Evolutionary conservation across 1,140 invertebrate genomes (phyloP).

Genomic region (Melitaea cinxia): DNA sequence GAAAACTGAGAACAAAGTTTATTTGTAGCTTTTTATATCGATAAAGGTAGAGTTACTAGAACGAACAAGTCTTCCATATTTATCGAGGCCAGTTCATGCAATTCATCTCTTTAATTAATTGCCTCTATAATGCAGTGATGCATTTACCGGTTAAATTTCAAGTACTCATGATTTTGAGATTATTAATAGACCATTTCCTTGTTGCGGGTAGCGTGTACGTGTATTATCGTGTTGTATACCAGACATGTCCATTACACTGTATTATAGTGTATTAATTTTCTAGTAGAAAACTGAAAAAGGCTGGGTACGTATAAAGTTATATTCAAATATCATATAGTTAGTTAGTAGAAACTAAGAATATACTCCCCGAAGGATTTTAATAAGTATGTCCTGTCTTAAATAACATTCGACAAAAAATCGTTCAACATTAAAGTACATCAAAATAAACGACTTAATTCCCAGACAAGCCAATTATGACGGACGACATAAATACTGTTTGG

Average conservation of each 20-base stretch:
- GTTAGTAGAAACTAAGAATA: too few relatives aligned
- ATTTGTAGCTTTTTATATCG: neutral
- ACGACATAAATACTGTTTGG: constrained; percentile 11
- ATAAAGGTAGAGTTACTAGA: constrained; percentile 8
- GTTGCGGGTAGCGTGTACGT: neutral
- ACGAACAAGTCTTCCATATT: constrained; percentile 56
- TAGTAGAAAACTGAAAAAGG: too few relatives aligned
- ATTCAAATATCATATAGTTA: too few relatives aligned
- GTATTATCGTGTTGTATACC: too few relatives aligned
- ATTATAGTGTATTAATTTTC: too few relatives aligned
- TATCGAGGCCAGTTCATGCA: constrained; percentile 63
- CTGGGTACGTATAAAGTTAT: too few relatives aligned
- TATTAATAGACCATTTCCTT: constrained; percentile 17
- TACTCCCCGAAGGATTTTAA: too few relatives aligned
- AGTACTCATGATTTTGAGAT: constrained; percentile 14
- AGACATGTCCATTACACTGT: too few relatives aligned
- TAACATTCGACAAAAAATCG: neutral
- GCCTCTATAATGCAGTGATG: constrained; percentile 22
- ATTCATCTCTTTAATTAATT: constrained; percentile 44
- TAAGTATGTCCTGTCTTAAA: neutral
- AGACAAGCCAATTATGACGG: constrained; percentile 22
- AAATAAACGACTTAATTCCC: constrained; percentile 14
- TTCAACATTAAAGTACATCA: constrained; percentile 20
- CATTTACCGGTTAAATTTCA: constrained; percentile 13
- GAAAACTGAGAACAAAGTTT: neutral